Evolutionary conservation across 2,797 vertebrate genomes (phyloP).

Genomic region (Peromyscus eremicus): DNA sequence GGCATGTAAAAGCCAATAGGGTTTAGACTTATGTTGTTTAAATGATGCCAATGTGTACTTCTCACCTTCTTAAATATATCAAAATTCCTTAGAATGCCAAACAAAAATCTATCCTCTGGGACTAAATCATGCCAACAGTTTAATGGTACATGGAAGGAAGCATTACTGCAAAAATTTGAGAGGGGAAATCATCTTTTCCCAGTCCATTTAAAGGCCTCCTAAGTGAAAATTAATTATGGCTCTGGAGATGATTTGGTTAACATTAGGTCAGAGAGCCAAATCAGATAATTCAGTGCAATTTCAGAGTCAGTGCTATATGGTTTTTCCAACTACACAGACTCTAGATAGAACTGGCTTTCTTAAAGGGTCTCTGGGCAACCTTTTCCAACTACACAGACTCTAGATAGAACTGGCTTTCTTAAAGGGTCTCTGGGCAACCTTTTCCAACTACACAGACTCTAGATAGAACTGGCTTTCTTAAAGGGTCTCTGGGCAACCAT

Average conservation of each 20-base stretch:
- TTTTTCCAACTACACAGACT: slow-evolving; percentile 54
- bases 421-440: too few relatives aligned
- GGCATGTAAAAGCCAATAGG: slow-evolving; percentile 82
- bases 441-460: slow-evolving; percentile 3
- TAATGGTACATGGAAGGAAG: slow-evolving; percentile 74
- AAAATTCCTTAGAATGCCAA: slow-evolving; percentile 83
- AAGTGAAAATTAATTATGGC: slow-evolving; percentile 60
- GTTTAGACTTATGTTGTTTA: slow-evolving; percentile 84
- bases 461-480: slow-evolving; percentile 51
- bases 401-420: too few relatives aligned
- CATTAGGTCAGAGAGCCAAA: slow-evolving; percentile 58
- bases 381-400: too few relatives aligned
- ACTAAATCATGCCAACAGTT: slow-evolving; percentile 77
- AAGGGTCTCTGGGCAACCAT: slow-evolving; percentile 60
- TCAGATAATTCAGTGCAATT: slow-evolving; percentile 62
- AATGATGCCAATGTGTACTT: slow-evolving; percentile 86
- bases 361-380: too few relatives aligned
- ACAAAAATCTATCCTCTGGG: slow-evolving; percentile 78
- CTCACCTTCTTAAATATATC: slow-evolving; percentile 84
- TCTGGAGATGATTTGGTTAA: slow-evolving; percentile 62
- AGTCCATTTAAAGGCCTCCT: slow-evolving; percentile 43
- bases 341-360: too few relatives aligned
- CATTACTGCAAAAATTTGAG: slow-evolving; percentile 64
- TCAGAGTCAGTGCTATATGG: slow-evolving; percentile 50
- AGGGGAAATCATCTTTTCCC: slow-evolving; percentile 22